phyloP scores from a whole-genome alignment of 2,888 invertebrate species.

The Drosophila limbata region DNA sequence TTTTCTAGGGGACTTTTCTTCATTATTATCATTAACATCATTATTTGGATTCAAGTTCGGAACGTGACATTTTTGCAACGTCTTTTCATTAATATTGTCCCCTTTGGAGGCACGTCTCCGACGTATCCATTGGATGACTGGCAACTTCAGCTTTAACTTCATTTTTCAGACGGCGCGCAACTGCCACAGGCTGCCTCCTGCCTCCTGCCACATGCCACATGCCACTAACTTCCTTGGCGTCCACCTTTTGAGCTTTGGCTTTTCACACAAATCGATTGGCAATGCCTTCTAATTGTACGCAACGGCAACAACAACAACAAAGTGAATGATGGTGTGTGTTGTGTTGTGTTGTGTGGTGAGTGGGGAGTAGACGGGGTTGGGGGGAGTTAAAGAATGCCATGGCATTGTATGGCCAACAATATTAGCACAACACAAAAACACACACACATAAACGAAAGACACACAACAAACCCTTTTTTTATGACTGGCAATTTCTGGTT shows the following conservation, averaged over 20 bases:
- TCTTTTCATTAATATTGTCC: conserved; percentile 76
- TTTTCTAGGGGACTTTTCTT: conserved; percentile 26
- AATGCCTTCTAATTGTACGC: conserved; percentile 80
- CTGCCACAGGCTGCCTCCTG: conserved; percentile 29
- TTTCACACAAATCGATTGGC: conserved; percentile 80
- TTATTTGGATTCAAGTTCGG: conserved; percentile 69
- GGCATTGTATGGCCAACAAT: conserved; percentile 61
- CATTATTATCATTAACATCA: conserved; percentile 48
- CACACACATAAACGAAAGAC: conserved; percentile 18
- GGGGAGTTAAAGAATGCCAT: conserved; percentile 47
- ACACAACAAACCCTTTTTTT: conserved; percentile 71
- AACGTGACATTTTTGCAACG: conserved; percentile 78
- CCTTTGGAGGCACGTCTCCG: conserved; percentile 48
- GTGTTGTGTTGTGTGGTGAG: neutral
- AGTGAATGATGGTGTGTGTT: conserved; percentile 13
- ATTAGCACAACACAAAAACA: conserved; percentile 67
- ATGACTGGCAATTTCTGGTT: conserved; percentile 79
- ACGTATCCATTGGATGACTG: conserved; percentile 52
- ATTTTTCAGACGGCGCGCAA: conserved; percentile 76
- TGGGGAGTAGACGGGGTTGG: neutral
- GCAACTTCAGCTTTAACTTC: conserved; percentile 65
- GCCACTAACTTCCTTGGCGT: conserved; percentile 53
- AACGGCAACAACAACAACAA: conserved; percentile 40
- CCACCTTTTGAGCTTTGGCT: conserved; percentile 75
- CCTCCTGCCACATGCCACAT: conserved; percentile 15